Evolutionary conservation across 2,113 vertebrate species (phyloP), one percentile per base, ranked within the genome.

Genomic region (Ivindomyrus marchei): DNA sequence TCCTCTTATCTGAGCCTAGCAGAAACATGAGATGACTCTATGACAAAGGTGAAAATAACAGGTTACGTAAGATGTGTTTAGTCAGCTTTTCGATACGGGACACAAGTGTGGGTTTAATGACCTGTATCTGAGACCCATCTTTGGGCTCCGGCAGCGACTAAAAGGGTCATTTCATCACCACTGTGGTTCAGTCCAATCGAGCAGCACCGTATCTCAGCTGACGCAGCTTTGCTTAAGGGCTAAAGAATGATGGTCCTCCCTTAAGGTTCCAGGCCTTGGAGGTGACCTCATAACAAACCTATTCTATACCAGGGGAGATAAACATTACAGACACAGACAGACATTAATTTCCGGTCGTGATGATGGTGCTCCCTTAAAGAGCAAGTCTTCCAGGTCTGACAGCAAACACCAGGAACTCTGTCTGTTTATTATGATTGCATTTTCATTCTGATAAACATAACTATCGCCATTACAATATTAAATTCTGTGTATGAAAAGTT

Each of bases 81-180:
- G 93, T 94, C 93, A 93, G 93, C 92, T 89, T 92, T 88, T 88
- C 92, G 91, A 92, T 93, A 93, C 93, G 93, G 90, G 87, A 91
- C 92, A 91, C 66, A 15, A 89, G 90, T 90, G 91, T 91, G 90
- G 91, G 93, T 94, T 94, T 94, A 96, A 96, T 96, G 95, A 95
- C 94, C 93, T 94, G 95, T 94, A 93, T 94, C 94, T 93, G 92
- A 91, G 94, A 93, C 94, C 93, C 93, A 94, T 95, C 93, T 94
- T 94, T 95, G 92, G 15, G 91, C 94, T 91, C 89, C 92, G 91
- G 91, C 92, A 94, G 93, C 91, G 92, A 93, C 93, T 95, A 93
- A 94, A 93, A 93, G 94, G 88, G 87, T 93, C 92, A 90, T 94
- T 94, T 94, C 94, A 94, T 95, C 94, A 94, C 93, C 94, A 95